A percentile compares a stretch with the other conserved stretches of the same genome.
phyloP scores from a whole-genome alignment of 2,797 vertebrate species.

The Sparidentex hasta region DNA sequence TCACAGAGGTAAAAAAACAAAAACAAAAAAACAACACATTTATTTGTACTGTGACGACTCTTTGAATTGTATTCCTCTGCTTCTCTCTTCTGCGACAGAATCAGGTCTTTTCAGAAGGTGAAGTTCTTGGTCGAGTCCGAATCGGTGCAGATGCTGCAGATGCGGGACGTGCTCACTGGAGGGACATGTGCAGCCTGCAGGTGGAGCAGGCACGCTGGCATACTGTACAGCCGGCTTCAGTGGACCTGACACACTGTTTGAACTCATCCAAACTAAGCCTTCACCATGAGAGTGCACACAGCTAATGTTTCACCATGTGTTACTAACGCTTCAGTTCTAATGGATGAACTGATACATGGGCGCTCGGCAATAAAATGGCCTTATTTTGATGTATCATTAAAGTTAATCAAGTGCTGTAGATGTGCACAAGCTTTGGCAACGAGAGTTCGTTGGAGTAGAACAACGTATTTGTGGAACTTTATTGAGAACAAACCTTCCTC shows the following conservation, averaged over 20 bases:
- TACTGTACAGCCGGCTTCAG: constrained; percentile 66
- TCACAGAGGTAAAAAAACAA: neutral
- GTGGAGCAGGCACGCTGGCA: constrained; percentile 84
- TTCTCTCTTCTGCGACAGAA: constrained; percentile 59
- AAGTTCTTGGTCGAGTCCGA: constrained; percentile 71
- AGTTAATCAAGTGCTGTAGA: neutral
- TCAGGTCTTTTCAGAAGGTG: constrained; percentile 48
- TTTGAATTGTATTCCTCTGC: neutral
- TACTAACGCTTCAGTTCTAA: neutral
- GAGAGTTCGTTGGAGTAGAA: neutral
- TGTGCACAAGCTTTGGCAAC: constrained; percentile 1
- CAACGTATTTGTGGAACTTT: constrained; percentile 12
- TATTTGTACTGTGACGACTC: neutral
- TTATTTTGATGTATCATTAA: constrained; percentile 25
- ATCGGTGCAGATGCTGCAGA: constrained; percentile 75
- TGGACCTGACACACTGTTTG: neutral
- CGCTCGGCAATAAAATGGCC: constrained; percentile 22
- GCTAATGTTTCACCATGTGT: neutral
- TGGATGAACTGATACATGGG: neutral
- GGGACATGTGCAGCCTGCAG: constrained; percentile 80
- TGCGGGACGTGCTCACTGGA: constrained; percentile 81
- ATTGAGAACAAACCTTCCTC: neutral
- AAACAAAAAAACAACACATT: too few species aligned
- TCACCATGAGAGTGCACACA: neutral
- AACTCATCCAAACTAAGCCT: constrained; percentile 14